A percentile compares a stretch with the other conserved stretches of the same genome.
phyloP scores from a whole-genome alignment of 2,797 vertebrate genomes.

The Pygocentrus nattereri region DNA sequence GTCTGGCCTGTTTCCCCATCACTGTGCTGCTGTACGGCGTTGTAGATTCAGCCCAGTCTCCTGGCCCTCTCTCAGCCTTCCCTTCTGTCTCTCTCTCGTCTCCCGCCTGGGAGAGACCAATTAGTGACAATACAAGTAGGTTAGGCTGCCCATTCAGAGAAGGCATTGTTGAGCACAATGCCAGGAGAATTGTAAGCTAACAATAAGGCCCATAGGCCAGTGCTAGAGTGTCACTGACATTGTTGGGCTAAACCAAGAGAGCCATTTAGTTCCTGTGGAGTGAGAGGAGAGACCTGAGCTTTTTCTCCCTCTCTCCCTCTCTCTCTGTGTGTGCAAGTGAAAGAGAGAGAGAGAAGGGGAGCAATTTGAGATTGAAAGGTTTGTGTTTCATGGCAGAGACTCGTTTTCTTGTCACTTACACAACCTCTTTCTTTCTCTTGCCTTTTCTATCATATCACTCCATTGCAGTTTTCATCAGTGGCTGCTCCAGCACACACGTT shows the following conservation, averaged over 20 bases:
- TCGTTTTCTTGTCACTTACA: constrained; percentile 34
- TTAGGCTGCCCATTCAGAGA: constrained; percentile 84
- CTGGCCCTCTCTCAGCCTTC: constrained; percentile 45
- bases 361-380: constrained; percentile 39
- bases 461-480: constrained; percentile 44
- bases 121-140: constrained; percentile 87
- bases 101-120: constrained; percentile 83
- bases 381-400: constrained; percentile 38
- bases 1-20: constrained; percentile 52
- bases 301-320: constrained; percentile 62
- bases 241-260: constrained; percentile 81
- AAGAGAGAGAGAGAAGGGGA: constrained; percentile 3
- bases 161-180: constrained; percentile 83
- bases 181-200: constrained; percentile 83
- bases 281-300: constrained; percentile 66
- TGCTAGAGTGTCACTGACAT: constrained; percentile 85
- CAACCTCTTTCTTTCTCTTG: constrained; percentile 24
- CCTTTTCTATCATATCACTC: constrained; percentile 34
- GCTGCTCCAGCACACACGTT: constrained; percentile 35
- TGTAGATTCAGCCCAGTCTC: constrained; percentile 38
- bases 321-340: background rate
- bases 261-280: constrained; percentile 79
- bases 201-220: constrained; percentile 82
- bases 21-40: constrained; percentile 32
- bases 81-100: constrained; percentile 62